Evolutionary conservation across 2,113 vertebrate genomes (phyloP), one percentile per base, ranked within the genome.

Genomic region (Fukomys damarensis): DNA sequence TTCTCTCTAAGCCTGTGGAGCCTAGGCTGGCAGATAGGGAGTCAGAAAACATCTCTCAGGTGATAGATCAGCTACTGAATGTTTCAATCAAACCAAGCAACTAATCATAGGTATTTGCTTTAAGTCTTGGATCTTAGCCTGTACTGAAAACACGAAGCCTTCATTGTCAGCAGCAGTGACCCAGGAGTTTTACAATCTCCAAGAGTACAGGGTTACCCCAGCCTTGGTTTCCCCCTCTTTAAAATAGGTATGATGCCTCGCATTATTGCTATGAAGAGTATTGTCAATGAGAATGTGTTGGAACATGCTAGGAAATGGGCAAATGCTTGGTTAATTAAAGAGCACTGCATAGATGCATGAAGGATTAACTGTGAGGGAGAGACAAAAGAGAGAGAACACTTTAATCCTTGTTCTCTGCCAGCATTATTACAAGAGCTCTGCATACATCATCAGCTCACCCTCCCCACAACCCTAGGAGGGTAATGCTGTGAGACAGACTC

Each of bases 31-130:
- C 90, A 79, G 76, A 63, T 10, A 56, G 38, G 88, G 82, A 80
- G 43, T 94, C 82, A 79, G 92, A 96, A 91, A 80, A 58, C 91
- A 32, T 63, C 77, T 90, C 83, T 86, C 35, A 87, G 91, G 86
- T 0, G 0, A 4, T 83, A 19, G 52, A 65, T 93, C 61, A 13
- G n/a, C 82, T 49, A 26, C 59, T 90, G 58, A 86, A 68, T 52
- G 52, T 70, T 89, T 84, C 83, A 94, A 58, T 89, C 89, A 93
- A 84, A 43, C 66, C 35, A 7, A 91, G 72, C 74, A 49, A 11
- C 52, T 89, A 76, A 72, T 95, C 68, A 5, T 11, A 43, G 63
- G 56, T 77, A 52, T 66, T 88, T 91, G 32, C 90, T 68, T 43
- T 81, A 84, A 92, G 43, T 91, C 76, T 81, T 20, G 30, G 79